Base-by-base conservation (phyloP, 2,888 invertebrate species). In the Cerastis leucographa region DNA sequence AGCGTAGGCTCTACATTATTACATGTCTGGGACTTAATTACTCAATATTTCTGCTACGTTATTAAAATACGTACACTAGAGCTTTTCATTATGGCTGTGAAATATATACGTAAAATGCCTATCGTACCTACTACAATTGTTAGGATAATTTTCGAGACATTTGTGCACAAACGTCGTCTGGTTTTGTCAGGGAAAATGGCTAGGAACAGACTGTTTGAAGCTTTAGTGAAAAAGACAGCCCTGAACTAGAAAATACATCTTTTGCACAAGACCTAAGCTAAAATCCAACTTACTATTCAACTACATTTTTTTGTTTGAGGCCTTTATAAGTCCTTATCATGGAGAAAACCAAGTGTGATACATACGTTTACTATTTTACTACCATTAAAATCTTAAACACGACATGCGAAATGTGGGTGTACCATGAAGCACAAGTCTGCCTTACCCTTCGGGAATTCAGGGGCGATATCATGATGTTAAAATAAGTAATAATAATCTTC, bases 1-100 rank as follows among this genome's bases (percentile, higher is more conserved):
- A 83, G 59, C 66, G 78, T 80, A 83, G 59, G 84, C 44, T 81
- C 61, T 22, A 85, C 71, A 80, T 74, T 61, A 75, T 84, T 81
- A 80, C 64, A 64, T 81, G 65, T 83, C 74, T 81, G 69, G 29
- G 69, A 61, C 25, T 71, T 69, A 84, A 74, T 84, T 71, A 81
- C 67, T 76, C 54, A 46, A 82, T 76, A 79, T 82, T 64, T 76
- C 76, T 62, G 61, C n/a, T 25, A 46, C 19, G 35, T 62, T 67
- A 75, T 62, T 79, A 75, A 81, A 81, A 44, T 78, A 74, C n/a
- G 42, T 42, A 74, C 7, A 81, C 22, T 51, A 51, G 25, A 59
- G 65, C n/a, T 65, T 73, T 73, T 74, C 35, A 75, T 74, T 65
- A 78, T 19, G 22, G 42, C 4, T 54, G 25, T 12, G 17, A 54